Base-by-base conservation (phyloP, 2,888 invertebrate genomes). In the Limnephilus rhombicus region DNA sequence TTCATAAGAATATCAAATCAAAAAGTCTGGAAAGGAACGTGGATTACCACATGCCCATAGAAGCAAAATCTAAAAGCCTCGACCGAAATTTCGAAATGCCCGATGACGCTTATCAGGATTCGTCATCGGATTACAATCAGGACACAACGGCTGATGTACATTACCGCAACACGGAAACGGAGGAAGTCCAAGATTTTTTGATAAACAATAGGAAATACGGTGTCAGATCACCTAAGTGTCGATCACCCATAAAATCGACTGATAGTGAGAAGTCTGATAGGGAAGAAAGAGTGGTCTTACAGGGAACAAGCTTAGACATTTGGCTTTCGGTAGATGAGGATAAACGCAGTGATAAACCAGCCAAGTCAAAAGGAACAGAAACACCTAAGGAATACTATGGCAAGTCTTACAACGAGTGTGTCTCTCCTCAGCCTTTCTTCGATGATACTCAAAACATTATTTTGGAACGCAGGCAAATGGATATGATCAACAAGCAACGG, bases 1-100 rank as follows among this genome's bases (percentile, higher is more conserved):
- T 97, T 7, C 97, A 97, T 94, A 97, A 97, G 94, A 97, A 97
- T 94, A 96, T 97, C 0, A 97, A 97, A 94, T 97, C 97, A 0
- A 97, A 97, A 94, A 97, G 97, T 94, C 95, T 97, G 92, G 97
- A 97, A 94, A 96, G 97, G 94, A 97, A 97, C 92, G 96, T 95
- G 1, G 97, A 97, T 90, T 95, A 96, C 90, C 97, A 97, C 94
- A 95, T 97, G 81, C 96, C 96, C 93, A 95, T 97, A 1, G 96
- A 96, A 45, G 95, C 96, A 0, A 97, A 97, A 94, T 96, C 97
- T 0, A 97, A 97, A 94, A 98, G 98, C 94, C 95, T 97, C 31
- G 97, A 98, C 94, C 96, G 97, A 94, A 97, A 97, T 94, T 96
- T 97, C 94, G 96, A 96, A 5, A 96, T 96, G 37, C 96, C 96